Percentiles rank a stretch among this genome's conserved stretches.
Conservation (phyloP, 2,113 vertebrate genomes). For the Sardina pilchardus region DNA sequence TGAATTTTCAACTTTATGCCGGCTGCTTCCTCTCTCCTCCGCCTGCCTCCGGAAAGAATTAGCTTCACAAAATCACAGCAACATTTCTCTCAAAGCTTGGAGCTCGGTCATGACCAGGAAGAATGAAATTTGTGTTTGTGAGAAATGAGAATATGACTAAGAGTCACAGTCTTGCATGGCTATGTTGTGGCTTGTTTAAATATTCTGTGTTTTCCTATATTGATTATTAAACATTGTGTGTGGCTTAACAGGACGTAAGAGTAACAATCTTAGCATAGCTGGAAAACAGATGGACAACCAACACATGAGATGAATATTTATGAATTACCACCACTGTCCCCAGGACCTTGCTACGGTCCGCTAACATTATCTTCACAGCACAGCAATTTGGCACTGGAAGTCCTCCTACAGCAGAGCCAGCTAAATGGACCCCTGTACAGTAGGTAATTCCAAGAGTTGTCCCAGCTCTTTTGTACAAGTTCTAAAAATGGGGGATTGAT, state of each 20-base stretch:
- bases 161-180: neutral
- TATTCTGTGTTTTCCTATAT: neutral
- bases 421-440: constrained; percentile 5
- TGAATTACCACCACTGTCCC: neutral
- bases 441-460: neutral
- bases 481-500: neutral
- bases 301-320: neutral
- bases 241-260: neutral
- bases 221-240: neutral
- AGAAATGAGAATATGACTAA: neutral
- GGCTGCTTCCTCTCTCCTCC: neutral
- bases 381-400: constrained; percentile 8
- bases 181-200: neutral
- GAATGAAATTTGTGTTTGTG: neutral
- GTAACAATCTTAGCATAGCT: neutral
- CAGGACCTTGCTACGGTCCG: constrained; percentile 2
- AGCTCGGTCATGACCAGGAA: neutral
- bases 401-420: neutral
- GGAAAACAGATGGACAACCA: neutral
- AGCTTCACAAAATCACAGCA: neutral
- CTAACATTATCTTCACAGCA: neutral
- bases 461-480: neutral
- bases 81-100: neutral
- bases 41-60: neutral
- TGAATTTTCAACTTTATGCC: neutral